Evolutionary conservation across 2,113 vertebrate genomes (phyloP), one percentile per base, ranked within the genome.

Genomic region (Drymodes brunneopygia): DNA sequence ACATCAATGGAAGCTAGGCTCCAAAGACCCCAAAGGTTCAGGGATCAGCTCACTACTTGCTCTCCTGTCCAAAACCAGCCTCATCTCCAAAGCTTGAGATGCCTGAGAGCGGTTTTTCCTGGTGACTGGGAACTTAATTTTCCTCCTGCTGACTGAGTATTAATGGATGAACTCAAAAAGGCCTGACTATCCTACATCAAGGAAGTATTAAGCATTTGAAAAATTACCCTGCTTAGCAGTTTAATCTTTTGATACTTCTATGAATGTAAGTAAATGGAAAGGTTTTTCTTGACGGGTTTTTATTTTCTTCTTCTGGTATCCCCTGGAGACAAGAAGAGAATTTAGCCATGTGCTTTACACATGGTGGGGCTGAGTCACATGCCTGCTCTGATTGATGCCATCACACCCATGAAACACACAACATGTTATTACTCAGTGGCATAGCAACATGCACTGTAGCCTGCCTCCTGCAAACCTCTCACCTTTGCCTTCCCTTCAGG

Each of bases 401-500:
- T 96, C 92, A 75, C 91, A 91, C 69, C 69, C 81, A 33, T 92
- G 89, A 81, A 53, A 54, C 47, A 74, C 84, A 84, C 20, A 88
- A 79, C 81, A 60, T 91, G 80, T 96, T 90, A 90, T 67, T 94
- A 86, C 84, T 57, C 71, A 71, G 93, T 94, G 93, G 86, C 91
- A 93, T 94, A 96, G 97, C 83, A 96, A 89, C 96, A 65, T 87
- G 70, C 50, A 67, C 67, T 33, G 1, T 38, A 66, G 48, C 81
- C 69, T 94, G 89, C n/a, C 86, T 95, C 81, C 90, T 86, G 66
- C 2, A 15, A 94, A 84, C 78, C 71, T 74, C 90, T 97, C 69
- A 79, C 89, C 95, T 92, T 96, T 88, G 94, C 86, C 93, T 96
- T 79, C 42, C 71, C 90, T 92, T 90, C 66, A 74, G 88, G 83